Base-by-base conservation (phyloP, 2,113 vertebrate genomes). In the Tetrao urogallus region DNA sequence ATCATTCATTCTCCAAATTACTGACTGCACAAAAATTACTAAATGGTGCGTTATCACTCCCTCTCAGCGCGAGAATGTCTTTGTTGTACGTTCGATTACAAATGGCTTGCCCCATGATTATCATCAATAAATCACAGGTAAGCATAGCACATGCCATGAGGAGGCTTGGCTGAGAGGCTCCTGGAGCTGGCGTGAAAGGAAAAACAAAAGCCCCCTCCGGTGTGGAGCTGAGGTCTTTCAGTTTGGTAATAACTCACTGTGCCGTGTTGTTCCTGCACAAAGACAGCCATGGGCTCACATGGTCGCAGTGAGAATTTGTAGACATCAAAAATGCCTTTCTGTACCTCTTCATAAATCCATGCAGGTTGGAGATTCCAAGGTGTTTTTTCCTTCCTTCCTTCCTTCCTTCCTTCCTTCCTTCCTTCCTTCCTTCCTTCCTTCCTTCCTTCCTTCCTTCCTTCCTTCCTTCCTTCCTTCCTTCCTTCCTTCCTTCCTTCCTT, bases 1-100 rank as follows among this genome's bases (percentile, higher is more conserved):
- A 98, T 98, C 97, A 98, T 98, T 98, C 97, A 98, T 98, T 98
- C 97, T 98, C 97, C 96, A 97, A 98, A 98, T 98, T 98, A 98
- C 98, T 96, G 95, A 90, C 96, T 32, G 94, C 96, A 98, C 97
- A 98, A 98, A 97, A 98, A 98, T 98, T 97, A 98, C 98, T 98
- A 98, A 98, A 98, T 97, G 98, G 96, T 96, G 96, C 83, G 97
- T 98, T 98, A 98, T 98, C 98, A 96, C 97, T 97, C 96, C 97
- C 97, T 97, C 98, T 98, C 98, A 98, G 98, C 47, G 75, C 78
- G 86, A 96, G 96, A 94, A 97, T 96, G 97, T 96, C 98, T 98
- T 98, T 98, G 97, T 98, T 97, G 96, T 96, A 94, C 9, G 25
- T 96, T 83, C 86, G 96, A 97, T 98, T 98, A 98, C 98, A 98